These are phyloP conservation scores for Geodia barretti DNA, from an alignment of 37 sponge, comb jelly and placozoan genomes.

Conservation along the genomic window DNA sequence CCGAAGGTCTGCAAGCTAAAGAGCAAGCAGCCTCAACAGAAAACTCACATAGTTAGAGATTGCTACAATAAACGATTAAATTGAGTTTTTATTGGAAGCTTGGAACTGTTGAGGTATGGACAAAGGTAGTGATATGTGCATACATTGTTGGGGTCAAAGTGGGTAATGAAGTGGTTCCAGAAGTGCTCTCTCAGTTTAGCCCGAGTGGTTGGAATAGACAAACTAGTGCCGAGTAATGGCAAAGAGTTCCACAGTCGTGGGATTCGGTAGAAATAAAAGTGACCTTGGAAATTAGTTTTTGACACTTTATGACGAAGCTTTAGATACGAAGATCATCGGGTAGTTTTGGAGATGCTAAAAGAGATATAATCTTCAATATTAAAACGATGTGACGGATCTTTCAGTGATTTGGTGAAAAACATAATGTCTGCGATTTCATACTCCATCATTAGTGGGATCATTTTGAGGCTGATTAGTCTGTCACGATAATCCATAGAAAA, in stretches of 20 bases:
- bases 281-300: background rate
- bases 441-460: slow-evolving; percentile 1
- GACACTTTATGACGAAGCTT: background rate
- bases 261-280: slow-evolving; percentile 11
- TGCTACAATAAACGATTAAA: background rate
- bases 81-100: background rate
- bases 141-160: background rate
- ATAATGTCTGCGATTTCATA: background rate
- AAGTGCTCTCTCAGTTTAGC: background rate
- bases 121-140: slow-evolving; percentile 19
- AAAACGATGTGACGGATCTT: background rate
- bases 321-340: background rate
- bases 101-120: slow-evolving; percentile 1
- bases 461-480: background rate
- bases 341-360: background rate
- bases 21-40: too few relatives aligned
- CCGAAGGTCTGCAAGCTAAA: too few relatives aligned
- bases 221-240: background rate
- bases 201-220: background rate
- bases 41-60: background rate
- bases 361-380: background rate
- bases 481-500: background rate
- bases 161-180: slow-evolving; percentile 6
- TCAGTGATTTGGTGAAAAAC: slow-evolving; percentile 16
- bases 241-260: slow-evolving; percentile 16